Base-by-base conservation (phyloP, 2,888 invertebrate species). In the Terebella lapidaria region DNA sequence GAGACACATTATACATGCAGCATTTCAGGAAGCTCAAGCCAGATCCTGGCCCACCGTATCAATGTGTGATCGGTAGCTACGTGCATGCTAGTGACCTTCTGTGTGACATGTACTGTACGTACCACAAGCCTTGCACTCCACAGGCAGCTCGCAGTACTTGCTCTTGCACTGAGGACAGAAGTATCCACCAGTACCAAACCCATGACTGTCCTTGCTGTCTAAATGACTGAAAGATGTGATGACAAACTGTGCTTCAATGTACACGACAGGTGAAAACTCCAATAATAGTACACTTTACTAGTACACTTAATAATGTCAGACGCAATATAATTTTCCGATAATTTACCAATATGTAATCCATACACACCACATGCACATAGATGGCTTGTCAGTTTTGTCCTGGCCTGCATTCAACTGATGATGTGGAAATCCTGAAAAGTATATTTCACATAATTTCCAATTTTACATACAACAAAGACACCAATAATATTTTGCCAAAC, bases 111-210 rank as follows among this genome's bases (percentile, higher is more conserved):
- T n/a, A n/a, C n/a, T n/a, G 10, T 35, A 74, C 78, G 71, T 67
- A 83, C 83, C 93, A 81, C 99, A 99, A 10, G 92, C 89, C 74
- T 91, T 87, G 78, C 99, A 99, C 83, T 99, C 96, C 2, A 94
- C 92, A 0, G 99, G 99, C 72, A 99, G 84, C 79, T 96, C 94
- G 81, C 99, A 99, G 82, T 97, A 97, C 83, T 96, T 94, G 82
- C 93, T 92, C 72, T 90, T 88, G 81, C 99, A 99, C 80, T 97
- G 94, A 1, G 83, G 84, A 71, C 85, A 85, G 66, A 82, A 81
- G 68, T 83, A 84, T 5, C 83, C 83, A 18, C 67, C 71, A 28
- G 69, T 76, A 54, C 76, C 74, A 62, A 78, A 75, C 10, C 62
- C 59, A 10, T 51, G 22, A n/a, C 45, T 46, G 25, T 29, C 30